Conservation (phyloP, 2,888 invertebrate genomes). For the Brachynemurus nebulosus region DNA sequence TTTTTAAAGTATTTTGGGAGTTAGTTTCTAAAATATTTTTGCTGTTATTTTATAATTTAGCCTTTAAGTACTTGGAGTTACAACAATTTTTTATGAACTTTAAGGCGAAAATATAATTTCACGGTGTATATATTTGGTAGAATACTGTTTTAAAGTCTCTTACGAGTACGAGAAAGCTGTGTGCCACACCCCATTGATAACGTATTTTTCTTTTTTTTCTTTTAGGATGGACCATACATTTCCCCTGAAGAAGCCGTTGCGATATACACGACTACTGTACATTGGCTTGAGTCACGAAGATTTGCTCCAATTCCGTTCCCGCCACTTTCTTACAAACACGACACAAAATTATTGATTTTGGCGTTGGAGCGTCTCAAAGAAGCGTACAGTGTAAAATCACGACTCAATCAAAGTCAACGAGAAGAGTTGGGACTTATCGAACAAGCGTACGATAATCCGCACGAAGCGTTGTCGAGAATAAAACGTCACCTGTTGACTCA, state of each 20-base stretch:
- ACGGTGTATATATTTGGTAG: too few species aligned
- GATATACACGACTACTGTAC: slow-evolving; percentile 98
- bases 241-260: slow-evolving; percentile 99
- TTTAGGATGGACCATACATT: slow-evolving; percentile 92
- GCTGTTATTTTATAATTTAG: too few species aligned
- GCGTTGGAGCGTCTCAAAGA: slow-evolving; percentile 94
- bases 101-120: too few species aligned
- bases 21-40: too few species aligned
- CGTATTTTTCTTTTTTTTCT: too few species aligned
- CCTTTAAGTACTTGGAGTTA: too few species aligned
- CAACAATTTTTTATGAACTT: too few species aligned
- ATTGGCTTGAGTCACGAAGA: slow-evolving; percentile 96
- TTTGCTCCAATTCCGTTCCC: slow-evolving; percentile 99
- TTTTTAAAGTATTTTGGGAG: too few species aligned
- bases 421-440: slow-evolving; percentile 98
- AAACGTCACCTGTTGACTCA: slow-evolving; percentile 98
- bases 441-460: slow-evolving; percentile 99
- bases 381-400: slow-evolving; percentile 94
- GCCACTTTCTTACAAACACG: slow-evolving; percentile 97
- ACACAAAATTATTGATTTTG: slow-evolving; percentile 93
- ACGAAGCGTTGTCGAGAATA: slow-evolving; percentile 96
- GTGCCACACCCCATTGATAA: too few species aligned
- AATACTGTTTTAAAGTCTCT: too few species aligned
- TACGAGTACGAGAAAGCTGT: too few species aligned
- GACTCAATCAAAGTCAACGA: slow-evolving; percentile 95